These are phyloP conservation scores for human (Homo sapiens) DNA, from an alignment of 2,113 vertebrate species.

Conservation along the genomic window GRCh38 chr9:122108001-122108500, in stretches of 20 bases:
- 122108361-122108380: not conserved
- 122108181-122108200: not conserved
- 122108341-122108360: not conserved
- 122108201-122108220: not conserved
- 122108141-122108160: not conserved
- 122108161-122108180: rapidly evolving
- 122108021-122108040: not conserved
- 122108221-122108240: not conserved
- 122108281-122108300: not conserved
- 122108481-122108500: not conserved
- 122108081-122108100: not conserved
- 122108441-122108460: not conserved
- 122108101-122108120: not conserved
- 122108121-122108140: not conserved
- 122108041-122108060: not conserved
- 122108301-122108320: not conserved
- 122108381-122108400: not conserved
- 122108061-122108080: not conserved
- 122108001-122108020: not conserved
- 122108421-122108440: not conserved
- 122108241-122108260: not conserved
- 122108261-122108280: not conserved
- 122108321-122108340: no score
- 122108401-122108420: not conserved
- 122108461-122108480: not conserved